Conservation (phyloP, 35 echinoderm and acorn worm species). For the Acanthaster planci region DNA sequence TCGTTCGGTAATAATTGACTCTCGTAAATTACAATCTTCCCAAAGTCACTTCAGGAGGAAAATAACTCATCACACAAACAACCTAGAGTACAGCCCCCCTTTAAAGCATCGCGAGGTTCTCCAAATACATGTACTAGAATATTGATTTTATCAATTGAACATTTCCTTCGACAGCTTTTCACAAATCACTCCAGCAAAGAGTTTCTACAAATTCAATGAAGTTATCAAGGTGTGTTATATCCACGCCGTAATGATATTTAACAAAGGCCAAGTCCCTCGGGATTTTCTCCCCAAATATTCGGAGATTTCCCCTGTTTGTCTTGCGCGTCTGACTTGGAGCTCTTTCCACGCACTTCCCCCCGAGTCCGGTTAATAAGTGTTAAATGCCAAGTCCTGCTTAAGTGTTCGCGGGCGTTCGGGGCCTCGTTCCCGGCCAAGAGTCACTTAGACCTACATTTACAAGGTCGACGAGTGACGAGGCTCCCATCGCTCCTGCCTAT, state of each 20-base stretch:
- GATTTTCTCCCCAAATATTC: background rate
- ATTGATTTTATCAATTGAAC: too few species aligned
- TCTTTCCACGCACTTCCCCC: background rate
- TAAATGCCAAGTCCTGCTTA: conserved; percentile 23
- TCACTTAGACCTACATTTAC: conserved; percentile 27
- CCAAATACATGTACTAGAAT: too few species aligned
- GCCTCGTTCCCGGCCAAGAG: conserved; percentile 7
- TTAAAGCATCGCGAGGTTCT: too few species aligned
- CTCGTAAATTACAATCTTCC: background rate
- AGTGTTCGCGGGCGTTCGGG: conserved; percentile 8
- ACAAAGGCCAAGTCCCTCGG: background rate
- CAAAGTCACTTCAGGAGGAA: background rate
- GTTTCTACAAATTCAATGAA: background rate
- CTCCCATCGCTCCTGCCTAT: background rate
- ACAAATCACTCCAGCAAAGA: too few species aligned
- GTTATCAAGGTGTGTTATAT: background rate
- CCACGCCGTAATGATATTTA: background rate
- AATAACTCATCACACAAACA: background rate
- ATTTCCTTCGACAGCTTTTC: too few species aligned
- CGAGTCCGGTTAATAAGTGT: background rate
- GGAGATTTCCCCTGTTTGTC: conserved; percentile 10
- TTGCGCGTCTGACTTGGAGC: background rate
- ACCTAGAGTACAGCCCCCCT: too few species aligned
- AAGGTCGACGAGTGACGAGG: conserved; percentile 15
- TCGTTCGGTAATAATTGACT: background rate